These are phyloP conservation scores for Dyspetes luteomarginatus DNA, from an alignment of 2,888 invertebrate genomes.

Conservation along the genomic window DNA sequence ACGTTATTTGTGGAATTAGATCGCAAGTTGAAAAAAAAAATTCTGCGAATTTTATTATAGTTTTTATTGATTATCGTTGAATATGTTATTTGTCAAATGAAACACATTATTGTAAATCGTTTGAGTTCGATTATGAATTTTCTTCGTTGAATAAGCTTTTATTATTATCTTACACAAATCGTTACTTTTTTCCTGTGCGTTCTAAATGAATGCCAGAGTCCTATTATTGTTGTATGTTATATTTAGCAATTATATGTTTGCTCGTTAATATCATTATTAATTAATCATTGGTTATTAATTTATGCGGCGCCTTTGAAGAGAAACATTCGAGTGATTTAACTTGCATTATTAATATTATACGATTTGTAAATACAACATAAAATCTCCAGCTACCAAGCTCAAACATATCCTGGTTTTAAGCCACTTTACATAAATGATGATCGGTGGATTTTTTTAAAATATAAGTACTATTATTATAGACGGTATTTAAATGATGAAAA, in stretches of 20 bases:
- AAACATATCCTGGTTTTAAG: conserved; percentile 1
- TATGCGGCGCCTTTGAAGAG: neutral
- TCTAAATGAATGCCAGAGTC: neutral
- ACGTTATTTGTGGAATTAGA: neutral
- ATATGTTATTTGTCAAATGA: neutral
- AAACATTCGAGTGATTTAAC: neutral
- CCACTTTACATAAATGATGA: conserved; percentile 1
- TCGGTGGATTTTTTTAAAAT: neutral
- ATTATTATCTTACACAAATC: conserved; percentile 24
- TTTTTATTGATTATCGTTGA: neutral
- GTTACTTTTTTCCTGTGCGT: conserved; percentile 30
- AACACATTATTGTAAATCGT: conserved; percentile 15
- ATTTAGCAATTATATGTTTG: neutral
- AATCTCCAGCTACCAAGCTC: conserved; percentile 13
- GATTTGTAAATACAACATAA: conserved; percentile 28
- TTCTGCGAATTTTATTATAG: neutral
- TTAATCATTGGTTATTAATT: conserved; percentile 9
- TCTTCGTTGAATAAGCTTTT: neutral
- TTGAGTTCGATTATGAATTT: neutral
- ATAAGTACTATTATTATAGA: conserved; percentile 42
- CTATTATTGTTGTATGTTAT: conserved; percentile 37
- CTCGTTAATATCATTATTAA: neutral
- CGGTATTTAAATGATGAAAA: conserved; percentile 59
- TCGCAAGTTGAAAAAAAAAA: neutral
- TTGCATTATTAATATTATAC: too few species aligned